A percentile compares a stretch with the other conserved stretches of the same genome.
phyloP scores from a whole-genome alignment of 2,888 invertebrate genomes.

The Meliscaeva auricollis region DNA sequence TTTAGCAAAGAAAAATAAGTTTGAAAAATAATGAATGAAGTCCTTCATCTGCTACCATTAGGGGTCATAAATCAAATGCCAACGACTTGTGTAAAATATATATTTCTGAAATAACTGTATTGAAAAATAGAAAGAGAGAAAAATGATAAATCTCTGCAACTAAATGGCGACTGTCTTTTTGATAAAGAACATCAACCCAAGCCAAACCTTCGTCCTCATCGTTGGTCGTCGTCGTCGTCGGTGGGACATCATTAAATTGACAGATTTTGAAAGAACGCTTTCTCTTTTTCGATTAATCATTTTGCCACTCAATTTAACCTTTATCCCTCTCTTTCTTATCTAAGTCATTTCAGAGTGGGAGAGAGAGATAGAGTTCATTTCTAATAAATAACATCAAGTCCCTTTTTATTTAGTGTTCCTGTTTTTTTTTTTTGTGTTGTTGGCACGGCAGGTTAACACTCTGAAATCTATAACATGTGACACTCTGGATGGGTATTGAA shows the following conservation, averaged over 20 bases:
- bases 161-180: slow-evolving; percentile 27
- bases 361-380: background rate
- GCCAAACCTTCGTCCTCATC: slow-evolving; percentile 31
- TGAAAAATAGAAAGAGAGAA: slow-evolving; percentile 56
- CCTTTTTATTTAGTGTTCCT: background rate
- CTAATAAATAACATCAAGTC: slow-evolving; percentile 31
- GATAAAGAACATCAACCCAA: slow-evolving; percentile 29
- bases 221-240: background rate
- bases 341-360: background rate
- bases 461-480: slow-evolving; percentile 12
- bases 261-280: slow-evolving; percentile 66
- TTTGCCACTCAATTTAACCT: slow-evolving; percentile 46
- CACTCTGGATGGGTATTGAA: background rate
- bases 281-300: slow-evolving; percentile 68
- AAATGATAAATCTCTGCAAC: slow-evolving; percentile 66
- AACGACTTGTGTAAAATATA: slow-evolving; percentile 30
- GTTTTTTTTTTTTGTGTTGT: background rate
- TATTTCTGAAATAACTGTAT: slow-evolving; percentile 57
- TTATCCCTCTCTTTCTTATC: no score
- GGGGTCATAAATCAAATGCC: slow-evolving; percentile 66
- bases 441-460: slow-evolving; percentile 47
- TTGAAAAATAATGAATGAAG: slow-evolving; percentile 39
- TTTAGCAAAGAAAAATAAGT: slow-evolving; percentile 8
- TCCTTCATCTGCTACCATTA: slow-evolving; percentile 58
- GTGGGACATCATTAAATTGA: slow-evolving; percentile 70